A percentile compares a stretch with the other conserved stretches of the same genome.
Evolutionary conservation across 2,888 invertebrate genomes (phyloP).

Genomic region (Lepas anatifera): DNA sequence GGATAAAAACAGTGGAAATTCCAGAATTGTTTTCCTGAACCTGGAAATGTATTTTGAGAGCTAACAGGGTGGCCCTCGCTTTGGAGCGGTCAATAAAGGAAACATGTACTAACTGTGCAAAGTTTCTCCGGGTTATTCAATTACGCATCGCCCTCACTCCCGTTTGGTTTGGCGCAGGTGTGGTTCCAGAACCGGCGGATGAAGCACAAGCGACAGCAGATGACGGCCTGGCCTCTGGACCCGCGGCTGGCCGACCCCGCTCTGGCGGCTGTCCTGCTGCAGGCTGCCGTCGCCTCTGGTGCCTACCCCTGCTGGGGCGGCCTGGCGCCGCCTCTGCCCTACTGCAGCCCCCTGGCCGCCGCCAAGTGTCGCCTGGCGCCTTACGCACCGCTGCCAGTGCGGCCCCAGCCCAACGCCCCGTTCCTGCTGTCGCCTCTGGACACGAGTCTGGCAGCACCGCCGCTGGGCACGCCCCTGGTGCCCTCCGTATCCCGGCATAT

Average conservation of each 20-base stretch:
- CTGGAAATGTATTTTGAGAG: too few relatives aligned
- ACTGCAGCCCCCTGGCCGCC: conserved; percentile 18
- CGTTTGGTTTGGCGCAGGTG: neutral
- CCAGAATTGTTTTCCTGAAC: too few relatives aligned
- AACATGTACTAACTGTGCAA: too few relatives aligned
- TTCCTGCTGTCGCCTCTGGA: neutral
- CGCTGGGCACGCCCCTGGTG: neutral
- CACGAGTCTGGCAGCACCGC: neutral
- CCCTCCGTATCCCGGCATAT: too few relatives aligned
- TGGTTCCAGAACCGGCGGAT: conserved; percentile 13
- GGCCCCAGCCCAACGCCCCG: conserved; percentile 11
- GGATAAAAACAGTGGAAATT: too few relatives aligned
- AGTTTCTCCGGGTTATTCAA: too few relatives aligned
- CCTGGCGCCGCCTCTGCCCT: conserved; percentile 20
- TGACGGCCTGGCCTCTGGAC: conserved; percentile 20
- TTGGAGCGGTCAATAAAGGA: too few relatives aligned
- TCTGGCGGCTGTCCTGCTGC: conserved; percentile 18
- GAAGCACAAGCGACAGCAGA: conserved; percentile 12
- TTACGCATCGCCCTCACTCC: too few relatives aligned
- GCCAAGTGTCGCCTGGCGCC: conserved; percentile 18
- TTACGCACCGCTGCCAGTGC: neutral
- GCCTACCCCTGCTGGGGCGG: conserved; percentile 19
- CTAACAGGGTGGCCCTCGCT: too few relatives aligned
- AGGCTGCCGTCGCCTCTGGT: conserved; percentile 15
- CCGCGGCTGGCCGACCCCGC: conserved; percentile 23